A percentile compares a stretch with the other conserved stretches of the same genome.
These are phyloP conservation scores for Zonitis immaculata DNA, from an alignment of 2,888 invertebrate genomes.

Conservation along the genomic window DNA sequence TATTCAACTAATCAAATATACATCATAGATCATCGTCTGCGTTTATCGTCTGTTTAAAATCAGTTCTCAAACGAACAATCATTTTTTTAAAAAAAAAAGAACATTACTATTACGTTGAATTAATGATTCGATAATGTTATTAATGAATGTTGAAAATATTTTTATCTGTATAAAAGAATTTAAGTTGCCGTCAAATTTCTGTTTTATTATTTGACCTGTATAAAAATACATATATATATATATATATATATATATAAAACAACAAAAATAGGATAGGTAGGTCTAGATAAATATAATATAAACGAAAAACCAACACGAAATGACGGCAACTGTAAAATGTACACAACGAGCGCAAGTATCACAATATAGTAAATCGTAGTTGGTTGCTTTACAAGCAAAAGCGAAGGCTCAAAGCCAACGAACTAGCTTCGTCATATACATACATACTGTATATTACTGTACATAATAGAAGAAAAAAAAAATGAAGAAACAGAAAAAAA, in stretches of 20 bases:
- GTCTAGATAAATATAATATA: conserved; percentile 35
- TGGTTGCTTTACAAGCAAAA: conserved; percentile 20
- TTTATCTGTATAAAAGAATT: conserved; percentile 43
- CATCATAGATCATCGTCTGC: no score
- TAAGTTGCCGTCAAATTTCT: conserved; percentile 22
- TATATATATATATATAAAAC: conserved; percentile 22
- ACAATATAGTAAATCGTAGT: conserved; percentile 18
- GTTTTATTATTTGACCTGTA: conserved; percentile 35
- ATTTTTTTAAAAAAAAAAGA: no score
- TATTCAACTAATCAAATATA: no score
- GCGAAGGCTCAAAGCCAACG: conserved; percentile 10
- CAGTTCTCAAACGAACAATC: conserved; percentile 36
- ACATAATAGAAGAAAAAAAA: conserved; percentile 31
- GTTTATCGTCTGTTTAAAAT: conserved; percentile 24
- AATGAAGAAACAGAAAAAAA: background rate
- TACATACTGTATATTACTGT: conserved; percentile 44
- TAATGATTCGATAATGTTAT: conserved; percentile 38
- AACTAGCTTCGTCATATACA: conserved; percentile 29
- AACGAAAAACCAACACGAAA: conserved; percentile 29
- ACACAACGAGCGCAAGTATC: conserved; percentile 26
- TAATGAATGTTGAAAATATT: conserved; percentile 42
- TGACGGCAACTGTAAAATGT: conserved; percentile 22
- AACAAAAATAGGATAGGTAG: conserved; percentile 24
- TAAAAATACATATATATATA: conserved; percentile 35
- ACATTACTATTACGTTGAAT: conserved; percentile 19